phyloP scores from a whole-genome alignment of 2,797 vertebrate species.

The Adelosebastes latens region DNA sequence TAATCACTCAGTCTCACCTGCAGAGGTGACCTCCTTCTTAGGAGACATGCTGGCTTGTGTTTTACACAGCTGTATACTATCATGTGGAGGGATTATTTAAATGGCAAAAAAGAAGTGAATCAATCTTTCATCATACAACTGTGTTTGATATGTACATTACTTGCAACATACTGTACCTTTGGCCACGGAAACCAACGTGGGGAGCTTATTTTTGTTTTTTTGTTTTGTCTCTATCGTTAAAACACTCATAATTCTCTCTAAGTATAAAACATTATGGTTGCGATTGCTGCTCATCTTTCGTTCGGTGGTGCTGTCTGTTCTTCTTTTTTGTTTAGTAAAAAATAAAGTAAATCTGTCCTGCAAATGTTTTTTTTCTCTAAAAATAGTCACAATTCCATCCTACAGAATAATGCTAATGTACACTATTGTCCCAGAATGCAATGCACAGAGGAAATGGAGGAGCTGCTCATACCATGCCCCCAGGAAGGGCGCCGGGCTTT shows the following conservation, averaged over 20 bases:
- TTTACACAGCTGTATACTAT: not conserved
- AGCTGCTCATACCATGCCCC: too few relatives aligned
- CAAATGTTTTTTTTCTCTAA: not conserved
- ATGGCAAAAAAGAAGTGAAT: not conserved
- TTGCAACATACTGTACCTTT: not conserved
- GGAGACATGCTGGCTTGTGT: slow-evolving; percentile 7
- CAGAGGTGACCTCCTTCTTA: slow-evolving; percentile 21
- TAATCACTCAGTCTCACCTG: not conserved
- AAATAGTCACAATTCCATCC: not conserved
- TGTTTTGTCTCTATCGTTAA: too few relatives aligned
- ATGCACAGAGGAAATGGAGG: too few relatives aligned
- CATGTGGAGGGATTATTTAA: slow-evolving; percentile 7
- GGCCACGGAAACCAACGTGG: not conserved
- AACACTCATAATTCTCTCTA: too few relatives aligned
- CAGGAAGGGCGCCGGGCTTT: too few relatives aligned
- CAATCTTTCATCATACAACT: not conserved
- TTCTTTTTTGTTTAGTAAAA: not conserved
- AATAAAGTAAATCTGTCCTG: not conserved
- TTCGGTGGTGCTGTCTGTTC: not conserved
- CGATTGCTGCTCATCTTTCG: not conserved
- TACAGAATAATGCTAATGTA: not conserved
- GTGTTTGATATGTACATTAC: not conserved
- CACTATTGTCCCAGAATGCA: too few relatives aligned
- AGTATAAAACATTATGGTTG: not conserved
- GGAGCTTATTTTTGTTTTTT: not conserved